A percentile compares a stretch with the other conserved stretches of the same genome.
Evolutionary conservation across 2,888 invertebrate species (phyloP).

Genomic region (Latrodectus hesperus): DNA sequence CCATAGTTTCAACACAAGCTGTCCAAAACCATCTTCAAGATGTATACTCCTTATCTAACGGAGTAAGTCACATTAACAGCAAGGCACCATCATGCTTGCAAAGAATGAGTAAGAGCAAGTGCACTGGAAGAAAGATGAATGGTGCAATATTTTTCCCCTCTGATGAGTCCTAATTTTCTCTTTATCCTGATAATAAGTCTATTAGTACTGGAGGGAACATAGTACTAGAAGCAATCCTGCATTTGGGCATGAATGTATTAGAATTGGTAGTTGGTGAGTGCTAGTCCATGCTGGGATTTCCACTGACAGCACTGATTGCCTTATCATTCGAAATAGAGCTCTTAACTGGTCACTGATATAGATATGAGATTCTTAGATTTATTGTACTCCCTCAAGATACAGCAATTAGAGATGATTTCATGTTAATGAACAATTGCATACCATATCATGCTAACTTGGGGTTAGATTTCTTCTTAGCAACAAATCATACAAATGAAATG

Average conservation of each 20-base stretch:
- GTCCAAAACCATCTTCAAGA: not conserved
- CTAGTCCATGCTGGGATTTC: conserved; percentile 13
- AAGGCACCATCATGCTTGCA: not conserved
- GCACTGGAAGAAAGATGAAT: not conserved
- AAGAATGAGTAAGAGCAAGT: not conserved
- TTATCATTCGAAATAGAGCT: conserved; percentile 22
- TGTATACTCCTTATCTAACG: not conserved
- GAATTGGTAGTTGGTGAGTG: not conserved
- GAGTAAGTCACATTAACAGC: not conserved
- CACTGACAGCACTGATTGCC: not conserved
- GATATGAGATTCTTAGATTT: conserved; percentile 23
- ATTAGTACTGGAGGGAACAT: conserved; percentile 21
- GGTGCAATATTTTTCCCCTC: not conserved
- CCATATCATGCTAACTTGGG: conserved; percentile 17
- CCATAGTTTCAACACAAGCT: not conserved
- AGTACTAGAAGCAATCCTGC: conserved; percentile 5
- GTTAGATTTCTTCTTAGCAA: not conserved
- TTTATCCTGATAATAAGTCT: conserved; percentile 18
- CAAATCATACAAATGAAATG: not conserved
- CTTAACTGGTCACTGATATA: conserved; percentile 11
- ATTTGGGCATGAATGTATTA: not conserved
- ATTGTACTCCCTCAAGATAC: conserved; percentile 7
- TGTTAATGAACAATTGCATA: conserved; percentile 15
- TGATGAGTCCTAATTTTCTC: conserved; percentile 12
- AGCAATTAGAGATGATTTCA: conserved; percentile 14